Evolutionary conservation across 2,888 invertebrate species (phyloP), one percentile per base, ranked within the genome.

Genomic region (Tinea semifulvella): DNA sequence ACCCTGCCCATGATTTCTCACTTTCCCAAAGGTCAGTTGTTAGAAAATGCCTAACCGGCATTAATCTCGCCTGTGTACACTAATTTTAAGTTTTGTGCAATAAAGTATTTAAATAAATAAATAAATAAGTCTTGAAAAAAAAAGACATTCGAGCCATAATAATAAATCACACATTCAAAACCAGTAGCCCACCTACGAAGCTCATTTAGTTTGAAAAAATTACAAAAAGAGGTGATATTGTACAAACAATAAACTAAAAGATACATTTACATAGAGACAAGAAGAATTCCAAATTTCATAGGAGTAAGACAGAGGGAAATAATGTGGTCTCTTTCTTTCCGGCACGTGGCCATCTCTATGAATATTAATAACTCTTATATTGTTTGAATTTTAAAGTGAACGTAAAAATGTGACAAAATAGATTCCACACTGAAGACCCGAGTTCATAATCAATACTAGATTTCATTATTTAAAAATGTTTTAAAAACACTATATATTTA

Each of bases 291-390:
- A 22, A 22, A 22, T 22, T 7, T 22, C 8, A 27, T 3, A 35
- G 4, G 35, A 14, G 35, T 16, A 14, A 35, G 13, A 16, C 14
- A 35, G 14, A 35, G 35, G 16, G 25, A 54, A 50, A 53, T 53
- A 48, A 46, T 45, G 26, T 45, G 36, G 46, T 52, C 56, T 50
- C 53, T 47, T 49, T 58, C 52, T 43, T 31, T 54, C 58, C 57
- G 60, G 56, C 64, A 65, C 66, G 67, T 64, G 68, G 50, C 62
- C 52, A 48, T 56, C 56, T 52, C 6, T 56, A 65, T 68, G 63
- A 68, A 68, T 68, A 68, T 68, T 66, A 58, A 67, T 65, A 65
- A 46, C 51, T 49, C 57, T 63, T 60, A 59, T n/a, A n/a, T n/a
- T n/a, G n/a, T n/a, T n/a, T n/a, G n/a, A n/a, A n/a, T n/a, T n/a